Evolutionary conservation across 2,888 invertebrate species (phyloP).

Genomic region (Zootermopsis nevadensis): DNA sequence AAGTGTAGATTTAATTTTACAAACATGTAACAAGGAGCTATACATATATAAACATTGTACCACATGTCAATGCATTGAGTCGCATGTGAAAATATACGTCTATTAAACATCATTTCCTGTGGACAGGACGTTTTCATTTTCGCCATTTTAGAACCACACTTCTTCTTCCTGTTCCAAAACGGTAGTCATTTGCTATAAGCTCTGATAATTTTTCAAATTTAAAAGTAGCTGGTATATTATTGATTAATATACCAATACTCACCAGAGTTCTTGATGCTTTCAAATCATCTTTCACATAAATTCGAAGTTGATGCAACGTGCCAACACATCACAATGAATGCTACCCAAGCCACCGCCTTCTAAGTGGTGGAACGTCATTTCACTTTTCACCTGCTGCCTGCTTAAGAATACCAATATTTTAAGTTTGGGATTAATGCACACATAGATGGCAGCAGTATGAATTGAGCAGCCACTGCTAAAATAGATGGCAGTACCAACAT

Average conservation of each 20-base stretch:
- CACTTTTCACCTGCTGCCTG: background rate
- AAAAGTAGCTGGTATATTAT: background rate
- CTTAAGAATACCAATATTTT: background rate
- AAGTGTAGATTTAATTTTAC: too few relatives aligned
- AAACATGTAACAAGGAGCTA: background rate
- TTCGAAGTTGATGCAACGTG: background rate
- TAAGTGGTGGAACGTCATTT: background rate
- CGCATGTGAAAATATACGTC: too few relatives aligned
- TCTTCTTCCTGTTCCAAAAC: constrained; percentile 72
- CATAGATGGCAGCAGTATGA: constrained; percentile 6
- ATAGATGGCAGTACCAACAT: too few relatives aligned
- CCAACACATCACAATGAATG: constrained; percentile 33
- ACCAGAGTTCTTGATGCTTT: background rate
- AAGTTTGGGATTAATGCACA: background rate
- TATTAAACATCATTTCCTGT: constrained; percentile 14
- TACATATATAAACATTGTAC: background rate
- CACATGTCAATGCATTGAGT: background rate
- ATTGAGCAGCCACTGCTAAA: background rate
- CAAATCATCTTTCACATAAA: constrained; percentile 24
- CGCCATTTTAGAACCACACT: constrained; percentile 67
- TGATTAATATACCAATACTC: constrained; percentile 9
- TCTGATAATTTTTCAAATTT: constrained; percentile 44
- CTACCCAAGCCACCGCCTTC: constrained; percentile 43
- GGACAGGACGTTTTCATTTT: constrained; percentile 64
- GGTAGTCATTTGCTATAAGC: constrained; percentile 59